Evolutionary conservation across 2,888 invertebrate species (phyloP), one percentile per base, ranked within the genome.

Genomic region (Caenorhabditis auriculariae): DNA sequence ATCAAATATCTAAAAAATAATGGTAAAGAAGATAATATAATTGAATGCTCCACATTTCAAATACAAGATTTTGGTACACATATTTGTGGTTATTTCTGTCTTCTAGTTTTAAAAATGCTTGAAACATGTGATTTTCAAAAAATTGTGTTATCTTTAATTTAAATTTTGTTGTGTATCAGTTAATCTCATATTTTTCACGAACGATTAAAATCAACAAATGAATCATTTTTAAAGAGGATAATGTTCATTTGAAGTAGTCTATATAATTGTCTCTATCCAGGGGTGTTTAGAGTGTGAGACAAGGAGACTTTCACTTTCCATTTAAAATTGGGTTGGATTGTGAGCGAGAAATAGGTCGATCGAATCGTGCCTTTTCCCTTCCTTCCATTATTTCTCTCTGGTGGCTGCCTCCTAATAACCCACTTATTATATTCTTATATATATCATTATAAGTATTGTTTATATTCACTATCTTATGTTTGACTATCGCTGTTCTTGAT

Each of bases 201-300:
- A 45, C 44, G 60, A 55, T 56, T 47, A 54, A 53, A 54, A 48
- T 54, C 32, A 59, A 49, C 50, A 44, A 60, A 60, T 51, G 27
- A 58, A 58, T 56, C 47, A 57, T 60, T 60, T 60, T 60, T 60
- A 60, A 60, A 60, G 57, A 57, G 43, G 61, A 56, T 55, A 60
- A 56, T 60, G 60, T 37, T 60, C 44, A 50, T 44, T 60, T 60
- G 60, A 60, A 56, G 55, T 52, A 56, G 60, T 60, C 60, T 60
- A n/a, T n/a, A n/a, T n/a, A 57, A 52, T 52, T 53, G 58, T 52
- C 58, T 58, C 52, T 58, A 58, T 58, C 58, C 58, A 43, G 29
- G 52, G 52, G 53, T 58, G 52, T 52, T 52, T 57, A 52, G 41
- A 46, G 48, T 48, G 57, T 52, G 45, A 44, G 39, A 57, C 51